phyloP scores from a whole-genome alignment of 2,797 vertebrate species.

The Falco rusticolus region DNA sequence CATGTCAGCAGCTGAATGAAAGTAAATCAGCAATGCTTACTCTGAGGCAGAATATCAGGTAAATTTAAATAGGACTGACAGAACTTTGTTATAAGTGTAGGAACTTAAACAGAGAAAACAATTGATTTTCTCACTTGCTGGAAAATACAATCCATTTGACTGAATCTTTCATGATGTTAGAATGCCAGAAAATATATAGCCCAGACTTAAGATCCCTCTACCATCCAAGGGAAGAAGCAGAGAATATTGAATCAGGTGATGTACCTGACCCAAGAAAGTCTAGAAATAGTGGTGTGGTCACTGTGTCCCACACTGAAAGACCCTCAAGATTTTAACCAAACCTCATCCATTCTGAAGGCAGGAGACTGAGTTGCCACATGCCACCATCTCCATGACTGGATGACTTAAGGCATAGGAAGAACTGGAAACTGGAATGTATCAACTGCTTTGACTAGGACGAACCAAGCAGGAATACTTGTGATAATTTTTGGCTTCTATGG shows the following conservation, averaged over 20 bases:
- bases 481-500: background rate
- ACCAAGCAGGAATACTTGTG: background rate
- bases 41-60: background rate
- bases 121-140: background rate
- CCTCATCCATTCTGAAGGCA: background rate
- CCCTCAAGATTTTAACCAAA: background rate
- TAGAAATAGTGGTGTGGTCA: background rate
- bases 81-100: background rate
- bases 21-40: background rate
- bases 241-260: background rate
- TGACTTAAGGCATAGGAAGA: background rate
- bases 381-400: background rate
- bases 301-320: background rate
- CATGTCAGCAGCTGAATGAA: background rate
- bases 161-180: background rate
- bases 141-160: background rate
- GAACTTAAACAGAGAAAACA: background rate
- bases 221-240: background rate
- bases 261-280: background rate
- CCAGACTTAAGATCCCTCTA: background rate
- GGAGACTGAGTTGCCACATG: background rate
- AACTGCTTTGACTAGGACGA: background rate
- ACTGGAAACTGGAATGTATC: background rate
- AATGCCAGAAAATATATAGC: background rate
- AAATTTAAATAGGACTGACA: background rate